Evolutionary conservation across 2,888 invertebrate species (phyloP).

Genomic region (Xylota sylvarum): DNA sequence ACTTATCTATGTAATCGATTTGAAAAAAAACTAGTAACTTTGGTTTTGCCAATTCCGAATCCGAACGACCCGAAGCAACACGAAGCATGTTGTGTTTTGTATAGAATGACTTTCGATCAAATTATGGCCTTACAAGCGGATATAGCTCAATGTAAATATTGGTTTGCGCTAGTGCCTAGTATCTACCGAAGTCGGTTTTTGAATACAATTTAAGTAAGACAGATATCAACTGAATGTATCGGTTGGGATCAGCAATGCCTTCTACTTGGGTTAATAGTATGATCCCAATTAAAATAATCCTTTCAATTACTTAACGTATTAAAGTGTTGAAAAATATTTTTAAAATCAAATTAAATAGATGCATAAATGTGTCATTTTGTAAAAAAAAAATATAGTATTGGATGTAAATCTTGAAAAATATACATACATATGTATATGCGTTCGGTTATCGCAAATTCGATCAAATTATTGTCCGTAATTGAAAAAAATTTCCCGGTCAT

Average conservation of each 20-base stretch:
- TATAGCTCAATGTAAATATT: constrained; percentile 62
- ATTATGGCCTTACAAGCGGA: constrained; percentile 66
- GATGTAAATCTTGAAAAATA: too few species aligned
- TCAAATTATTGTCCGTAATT: too few species aligned
- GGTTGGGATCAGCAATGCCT: background rate
- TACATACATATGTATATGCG: too few species aligned
- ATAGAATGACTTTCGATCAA: constrained; percentile 86
- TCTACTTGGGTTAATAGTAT: background rate
- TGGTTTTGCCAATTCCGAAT: constrained; percentile 93
- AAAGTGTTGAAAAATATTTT: too few species aligned
- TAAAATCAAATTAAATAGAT: too few species aligned
- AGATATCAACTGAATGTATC: background rate
- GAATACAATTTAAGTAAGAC: background rate
- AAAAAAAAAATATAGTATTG: too few species aligned
- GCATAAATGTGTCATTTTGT: too few species aligned
- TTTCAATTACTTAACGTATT: too few species aligned
- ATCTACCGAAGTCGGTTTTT: background rate
- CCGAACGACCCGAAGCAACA: constrained; percentile 95
- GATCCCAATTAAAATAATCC: too few species aligned
- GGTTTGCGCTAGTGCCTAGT: background rate
- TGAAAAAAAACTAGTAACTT: constrained; percentile 27
- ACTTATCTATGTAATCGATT: constrained; percentile 4
- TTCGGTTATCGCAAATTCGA: too few species aligned
- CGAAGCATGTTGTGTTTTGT: constrained; percentile 95
- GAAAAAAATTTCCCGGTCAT: too few species aligned